Conservation (phyloP, 2,888 invertebrate genomes). For the Parochlus steinenii region DNA sequence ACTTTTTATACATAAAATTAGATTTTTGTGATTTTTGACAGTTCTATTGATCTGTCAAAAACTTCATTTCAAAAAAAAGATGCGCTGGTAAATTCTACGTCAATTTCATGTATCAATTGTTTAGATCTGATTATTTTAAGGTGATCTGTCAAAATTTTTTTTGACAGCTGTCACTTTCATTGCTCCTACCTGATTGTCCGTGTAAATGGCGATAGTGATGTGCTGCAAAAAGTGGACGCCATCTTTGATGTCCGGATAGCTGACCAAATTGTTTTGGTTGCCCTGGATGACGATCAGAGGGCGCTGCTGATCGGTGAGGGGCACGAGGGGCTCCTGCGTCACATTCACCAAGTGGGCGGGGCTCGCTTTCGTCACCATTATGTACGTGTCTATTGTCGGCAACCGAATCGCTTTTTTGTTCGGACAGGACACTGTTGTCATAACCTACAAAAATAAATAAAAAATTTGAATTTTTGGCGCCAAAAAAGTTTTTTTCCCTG, state of each 20-base stretch:
- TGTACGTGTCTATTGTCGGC: constrained; percentile 28
- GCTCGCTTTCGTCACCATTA: constrained; percentile 26
- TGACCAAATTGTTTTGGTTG: constrained; percentile 27
- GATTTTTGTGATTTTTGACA: too few species aligned
- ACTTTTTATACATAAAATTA: too few species aligned
- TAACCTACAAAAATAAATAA: too few species aligned
- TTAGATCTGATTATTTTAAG: too few species aligned
- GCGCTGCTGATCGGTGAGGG: constrained; percentile 13
- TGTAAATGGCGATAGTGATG: constrained; percentile 51
- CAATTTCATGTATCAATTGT: too few species aligned
- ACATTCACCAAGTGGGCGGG: not conserved
- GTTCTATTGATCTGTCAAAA: too few species aligned
- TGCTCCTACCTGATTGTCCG: too few species aligned
- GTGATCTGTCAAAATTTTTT: too few species aligned
- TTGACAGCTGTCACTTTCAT: constrained; percentile 1
- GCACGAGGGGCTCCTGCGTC: not conserved
- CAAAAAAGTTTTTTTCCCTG: too few species aligned
- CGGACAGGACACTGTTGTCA: constrained; percentile 26
- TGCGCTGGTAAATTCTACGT: too few species aligned
- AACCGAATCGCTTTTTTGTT: constrained; percentile 26
- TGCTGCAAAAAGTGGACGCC: constrained; percentile 84
- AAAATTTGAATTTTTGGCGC: too few species aligned
- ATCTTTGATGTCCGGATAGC: constrained; percentile 28
- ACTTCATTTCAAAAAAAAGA: not conserved
- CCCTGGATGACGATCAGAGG: constrained; percentile 19